Percentiles rank a stretch among this genome's conserved stretches.
Evolutionary conservation across 2,797 vertebrate species (phyloP).

Genomic region (Emys orbicularis): DNA sequence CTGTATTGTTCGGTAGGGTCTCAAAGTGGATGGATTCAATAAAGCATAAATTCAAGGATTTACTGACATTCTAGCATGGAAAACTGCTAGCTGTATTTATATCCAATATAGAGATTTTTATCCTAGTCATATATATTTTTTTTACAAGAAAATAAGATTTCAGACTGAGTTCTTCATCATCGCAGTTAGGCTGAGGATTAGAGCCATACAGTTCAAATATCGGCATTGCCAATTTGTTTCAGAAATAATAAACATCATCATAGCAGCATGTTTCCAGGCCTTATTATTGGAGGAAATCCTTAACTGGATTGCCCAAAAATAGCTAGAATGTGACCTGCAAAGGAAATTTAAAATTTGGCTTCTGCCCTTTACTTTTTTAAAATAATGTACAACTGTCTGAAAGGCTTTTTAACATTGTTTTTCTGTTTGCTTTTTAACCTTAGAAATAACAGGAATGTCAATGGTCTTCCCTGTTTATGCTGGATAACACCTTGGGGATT

Average conservation of each 20-base stretch:
- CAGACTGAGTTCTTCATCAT: not conserved
- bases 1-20: not conserved
- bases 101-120: not conserved
- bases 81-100: not conserved
- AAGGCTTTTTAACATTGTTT: constrained; percentile 46
- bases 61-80: not conserved
- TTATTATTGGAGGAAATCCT: constrained; percentile 36
- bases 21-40: not conserved
- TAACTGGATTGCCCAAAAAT: constrained; percentile 7
- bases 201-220: not conserved
- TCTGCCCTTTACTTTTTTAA: constrained; percentile 51
- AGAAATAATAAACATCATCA: constrained; percentile 19
- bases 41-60: not conserved
- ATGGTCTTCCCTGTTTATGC: constrained; percentile 17
- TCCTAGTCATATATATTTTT: not conserved
- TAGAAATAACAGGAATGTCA: constrained; percentile 54
- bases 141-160: not conserved
- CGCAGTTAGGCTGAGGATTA: not conserved
- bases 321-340: constrained; percentile 20
- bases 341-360: constrained; percentile 52
- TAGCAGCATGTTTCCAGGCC: constrained; percentile 31
- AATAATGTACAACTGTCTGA: constrained; percentile 34
- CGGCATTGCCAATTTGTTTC: not conserved
- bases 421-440: constrained; percentile 40
- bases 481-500: constrained; percentile 16